phyloP scores from a whole-genome alignment of 53 echinoderm and acorn worm species.

The Crossaster papposus region DNA sequence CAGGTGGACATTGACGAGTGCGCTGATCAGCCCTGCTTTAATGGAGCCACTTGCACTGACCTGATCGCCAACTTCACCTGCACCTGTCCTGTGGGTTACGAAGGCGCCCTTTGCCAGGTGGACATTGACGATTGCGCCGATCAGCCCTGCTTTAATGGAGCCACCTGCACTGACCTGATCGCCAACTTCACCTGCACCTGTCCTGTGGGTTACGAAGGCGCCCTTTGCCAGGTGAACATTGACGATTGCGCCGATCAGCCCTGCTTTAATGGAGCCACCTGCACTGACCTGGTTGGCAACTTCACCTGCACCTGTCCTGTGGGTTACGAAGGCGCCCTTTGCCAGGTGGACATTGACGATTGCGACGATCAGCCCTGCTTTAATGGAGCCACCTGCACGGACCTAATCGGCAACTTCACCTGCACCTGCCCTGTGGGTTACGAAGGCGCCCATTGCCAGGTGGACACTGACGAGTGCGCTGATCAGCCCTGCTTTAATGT shows the following conservation, averaged over 20 bases:
- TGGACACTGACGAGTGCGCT: constrained; percentile 14
- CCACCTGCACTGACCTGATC: constrained; percentile 23
- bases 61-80: not conserved
- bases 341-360: not conserved
- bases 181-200: constrained; percentile 12
- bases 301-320: not conserved
- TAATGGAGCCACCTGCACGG: not conserved
- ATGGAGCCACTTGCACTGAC: constrained; percentile 25
- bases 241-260: constrained; percentile 26
- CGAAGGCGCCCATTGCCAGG: constrained; percentile 23
- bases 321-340: not conserved
- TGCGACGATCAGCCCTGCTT: constrained; percentile 1
- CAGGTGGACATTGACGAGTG: not conserved
- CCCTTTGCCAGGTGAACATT: not conserved
- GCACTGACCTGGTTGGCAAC: not conserved
- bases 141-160: constrained; percentile 29
- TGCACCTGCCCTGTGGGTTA: constrained; percentile 39
- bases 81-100: constrained; percentile 43
- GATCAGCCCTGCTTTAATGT: constrained; percentile 32
- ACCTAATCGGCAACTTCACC: not conserved
- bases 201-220: not conserved
- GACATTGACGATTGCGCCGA: constrained; percentile 23
- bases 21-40: constrained; percentile 18
- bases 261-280: constrained; percentile 5
- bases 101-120: constrained; percentile 45